Conservation (phyloP, 1,140 invertebrate species). For the Eueides isabella region DNA sequence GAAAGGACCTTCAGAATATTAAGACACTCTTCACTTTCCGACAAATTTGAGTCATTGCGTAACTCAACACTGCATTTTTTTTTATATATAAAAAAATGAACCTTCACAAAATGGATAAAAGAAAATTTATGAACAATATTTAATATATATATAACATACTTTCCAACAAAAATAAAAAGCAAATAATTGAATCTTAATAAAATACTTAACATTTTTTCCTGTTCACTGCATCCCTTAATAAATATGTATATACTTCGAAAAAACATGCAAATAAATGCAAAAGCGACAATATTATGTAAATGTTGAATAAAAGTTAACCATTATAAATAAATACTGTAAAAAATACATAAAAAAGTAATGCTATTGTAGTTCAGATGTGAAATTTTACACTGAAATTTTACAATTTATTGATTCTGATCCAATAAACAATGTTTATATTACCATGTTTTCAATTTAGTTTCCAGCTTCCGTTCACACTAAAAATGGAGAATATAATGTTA, state of each 20-base stretch:
- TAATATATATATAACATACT: neutral
- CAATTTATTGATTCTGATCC: neutral
- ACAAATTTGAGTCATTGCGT: too few species aligned
- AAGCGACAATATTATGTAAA: slow-evolving; percentile 3
- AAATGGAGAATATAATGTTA: too few species aligned
- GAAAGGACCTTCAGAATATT: neutral
- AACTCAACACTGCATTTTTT: too few species aligned
- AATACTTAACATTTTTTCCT: slow-evolving; percentile 3
- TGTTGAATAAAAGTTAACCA: neutral
- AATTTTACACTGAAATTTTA: neutral
- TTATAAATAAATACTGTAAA: neutral
- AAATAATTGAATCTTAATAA: slow-evolving; percentile 5
- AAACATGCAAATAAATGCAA: slow-evolving; percentile 4
- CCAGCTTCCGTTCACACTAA: too few species aligned
- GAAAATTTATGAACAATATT: neutral
- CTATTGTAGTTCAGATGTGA: neutral
- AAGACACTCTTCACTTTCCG: neutral
- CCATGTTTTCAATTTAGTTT: too few species aligned
- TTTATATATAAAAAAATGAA: neutral
- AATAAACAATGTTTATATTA: too few species aligned
- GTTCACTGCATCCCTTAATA: slow-evolving; percentile 10
- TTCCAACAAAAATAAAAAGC: neutral
- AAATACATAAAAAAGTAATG: neutral
- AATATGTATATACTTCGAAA: slow-evolving; percentile 2
- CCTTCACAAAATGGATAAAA: neutral